Evolutionary conservation across 2,888 invertebrate species (phyloP).

Genomic region (Acronicta alni): DNA sequence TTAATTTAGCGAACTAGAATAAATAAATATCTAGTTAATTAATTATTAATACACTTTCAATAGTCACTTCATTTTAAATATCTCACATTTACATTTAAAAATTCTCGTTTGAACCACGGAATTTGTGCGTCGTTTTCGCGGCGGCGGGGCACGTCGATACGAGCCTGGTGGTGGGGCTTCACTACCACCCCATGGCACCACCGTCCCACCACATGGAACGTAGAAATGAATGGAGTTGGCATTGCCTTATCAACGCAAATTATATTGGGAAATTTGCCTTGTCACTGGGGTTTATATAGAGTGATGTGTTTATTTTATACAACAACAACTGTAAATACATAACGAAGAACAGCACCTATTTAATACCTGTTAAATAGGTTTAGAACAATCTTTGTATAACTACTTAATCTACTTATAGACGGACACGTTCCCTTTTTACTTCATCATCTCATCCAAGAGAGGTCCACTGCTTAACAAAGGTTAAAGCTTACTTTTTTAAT

Average conservation of each 20-base stretch:
- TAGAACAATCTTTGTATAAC: no score
- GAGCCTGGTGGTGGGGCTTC: slow-evolving; percentile 77
- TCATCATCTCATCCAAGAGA: no score
- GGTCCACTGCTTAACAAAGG: no score
- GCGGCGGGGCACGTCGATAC: slow-evolving; percentile 73
- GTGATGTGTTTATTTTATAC: slow-evolving; percentile 8
- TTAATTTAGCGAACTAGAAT: not conserved
- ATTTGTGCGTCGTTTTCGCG: slow-evolving; percentile 47
- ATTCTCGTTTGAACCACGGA: not conserved
- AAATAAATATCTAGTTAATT: not conserved
- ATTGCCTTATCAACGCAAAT: slow-evolving; percentile 22
- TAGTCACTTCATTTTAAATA: slow-evolving; percentile 18
- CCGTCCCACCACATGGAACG: slow-evolving; percentile 54
- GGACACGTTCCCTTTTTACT: no score
- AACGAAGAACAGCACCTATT: no score
- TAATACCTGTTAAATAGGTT: no score
- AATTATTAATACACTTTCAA: not conserved
- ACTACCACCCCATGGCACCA: slow-evolving; percentile 76
- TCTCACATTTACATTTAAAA: slow-evolving; percentile 7
- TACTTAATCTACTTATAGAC: no score
- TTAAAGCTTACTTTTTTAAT: no score
- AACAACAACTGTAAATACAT: not conserved
- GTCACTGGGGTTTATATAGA: slow-evolving; percentile 3
- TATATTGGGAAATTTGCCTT: slow-evolving; percentile 7
- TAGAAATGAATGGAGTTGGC: slow-evolving; percentile 50